These are phyloP conservation scores for Lycorma delicatula DNA, from an alignment of 1,140 invertebrate species.

Conservation along the genomic window DNA sequence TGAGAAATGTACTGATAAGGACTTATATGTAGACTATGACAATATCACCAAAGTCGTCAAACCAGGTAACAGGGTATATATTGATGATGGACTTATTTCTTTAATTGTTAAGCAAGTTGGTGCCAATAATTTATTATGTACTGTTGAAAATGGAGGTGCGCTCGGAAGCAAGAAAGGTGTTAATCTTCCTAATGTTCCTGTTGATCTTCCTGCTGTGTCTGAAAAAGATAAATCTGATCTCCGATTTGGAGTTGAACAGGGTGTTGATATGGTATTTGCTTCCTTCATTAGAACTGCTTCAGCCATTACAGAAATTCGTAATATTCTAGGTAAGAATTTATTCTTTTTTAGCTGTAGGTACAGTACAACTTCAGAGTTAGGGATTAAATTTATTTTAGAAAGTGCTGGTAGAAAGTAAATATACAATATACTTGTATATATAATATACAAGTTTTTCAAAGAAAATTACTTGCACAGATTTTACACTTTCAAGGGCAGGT, in stretches of 20 bases:
- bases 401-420: too few species aligned
- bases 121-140: constrained; percentile 53
- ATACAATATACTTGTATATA: too few species aligned
- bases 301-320: constrained; percentile 81
- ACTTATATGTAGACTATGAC: constrained; percentile 80
- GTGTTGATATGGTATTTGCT: constrained; percentile 97
- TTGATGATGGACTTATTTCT: constrained; percentile 98
- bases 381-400: too few species aligned
- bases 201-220: constrained; percentile 96
- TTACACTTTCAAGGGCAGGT: too few species aligned
- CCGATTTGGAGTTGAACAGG: constrained; percentile 88
- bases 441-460: too few species aligned
- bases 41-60: constrained; percentile 94
- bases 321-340: constrained; percentile 64
- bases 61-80: constrained; percentile 77
- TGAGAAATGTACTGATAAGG: constrained; percentile 70
- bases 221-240: constrained; percentile 96
- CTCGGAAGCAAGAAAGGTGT: constrained; percentile 95
- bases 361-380: too few species aligned
- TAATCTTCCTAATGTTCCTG: constrained; percentile 91
- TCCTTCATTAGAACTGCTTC: constrained; percentile 94
- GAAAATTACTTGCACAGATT: too few species aligned
- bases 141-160: constrained; percentile 92
- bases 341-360: too few species aligned
- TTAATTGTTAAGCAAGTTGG: constrained; percentile 66